Conservation (phyloP, 2,888 invertebrate genomes). For the Lochmaea crataegi region DNA sequence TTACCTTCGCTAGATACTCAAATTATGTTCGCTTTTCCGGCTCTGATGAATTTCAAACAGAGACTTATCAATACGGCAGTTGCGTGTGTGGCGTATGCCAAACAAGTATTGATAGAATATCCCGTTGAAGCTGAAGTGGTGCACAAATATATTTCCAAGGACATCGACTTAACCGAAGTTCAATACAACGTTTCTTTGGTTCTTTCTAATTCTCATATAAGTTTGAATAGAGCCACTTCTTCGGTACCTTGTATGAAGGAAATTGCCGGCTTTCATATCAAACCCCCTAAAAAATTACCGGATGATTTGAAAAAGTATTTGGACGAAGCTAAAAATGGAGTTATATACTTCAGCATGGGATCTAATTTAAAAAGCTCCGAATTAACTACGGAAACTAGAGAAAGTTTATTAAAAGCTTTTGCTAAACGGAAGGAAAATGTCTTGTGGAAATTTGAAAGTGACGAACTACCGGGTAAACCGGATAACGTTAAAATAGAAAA, state of each 20-base stretch:
- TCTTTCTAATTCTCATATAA: slow-evolving; percentile 64
- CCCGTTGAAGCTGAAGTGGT: slow-evolving; percentile 51
- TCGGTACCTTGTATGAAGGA: slow-evolving; percentile 69
- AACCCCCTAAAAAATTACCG: slow-evolving; percentile 51
- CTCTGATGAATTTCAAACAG: slow-evolving; percentile 67
- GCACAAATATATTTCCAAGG: slow-evolving; percentile 53
- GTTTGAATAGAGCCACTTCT: slow-evolving; percentile 65
- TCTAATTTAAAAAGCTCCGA: slow-evolving; percentile 69
- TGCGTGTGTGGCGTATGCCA: slow-evolving; percentile 52
- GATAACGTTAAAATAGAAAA: slow-evolving; percentile 60
- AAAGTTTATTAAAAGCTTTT: slow-evolving; percentile 70
- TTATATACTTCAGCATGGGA: slow-evolving; percentile 71
- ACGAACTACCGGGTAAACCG: slow-evolving; percentile 54
- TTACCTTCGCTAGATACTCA: slow-evolving; percentile 67
- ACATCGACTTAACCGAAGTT: slow-evolving; percentile 49
- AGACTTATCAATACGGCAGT: slow-evolving; percentile 67
- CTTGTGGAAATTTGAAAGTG: slow-evolving; percentile 77
- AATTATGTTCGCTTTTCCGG: slow-evolving; percentile 61
- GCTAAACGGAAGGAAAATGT: slow-evolving; percentile 71
- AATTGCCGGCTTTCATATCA: slow-evolving; percentile 68
- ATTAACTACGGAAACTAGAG: slow-evolving; percentile 66
- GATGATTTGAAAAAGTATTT: slow-evolving; percentile 66
- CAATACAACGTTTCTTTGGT: slow-evolving; percentile 53
- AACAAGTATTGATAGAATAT: slow-evolving; percentile 45
- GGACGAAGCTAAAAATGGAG: slow-evolving; percentile 68